These are phyloP conservation scores for Atrichornis clamosus DNA, from an alignment of 2,113 vertebrate species.

Conservation along the genomic window DNA sequence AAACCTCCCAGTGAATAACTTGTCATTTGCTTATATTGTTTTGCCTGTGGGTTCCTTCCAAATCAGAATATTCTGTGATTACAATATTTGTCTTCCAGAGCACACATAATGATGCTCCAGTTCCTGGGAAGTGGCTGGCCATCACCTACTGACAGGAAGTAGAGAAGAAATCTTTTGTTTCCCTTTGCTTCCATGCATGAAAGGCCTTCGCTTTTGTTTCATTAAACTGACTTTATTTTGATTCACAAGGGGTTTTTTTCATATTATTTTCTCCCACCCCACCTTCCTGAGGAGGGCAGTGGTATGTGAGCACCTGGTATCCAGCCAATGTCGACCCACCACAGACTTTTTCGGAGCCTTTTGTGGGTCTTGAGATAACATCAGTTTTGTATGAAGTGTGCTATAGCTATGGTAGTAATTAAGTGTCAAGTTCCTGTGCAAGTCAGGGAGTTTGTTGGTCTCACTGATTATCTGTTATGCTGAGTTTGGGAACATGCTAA, in stretches of 20 bases:
- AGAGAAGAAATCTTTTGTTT: not conserved
- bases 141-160: not conserved
- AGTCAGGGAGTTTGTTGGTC: not conserved
- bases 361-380: not conserved
- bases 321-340: not conserved
- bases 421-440: not conserved
- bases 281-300: not conserved
- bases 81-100: not conserved
- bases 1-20: not conserved
- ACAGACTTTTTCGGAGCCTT: not conserved
- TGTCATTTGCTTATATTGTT: not conserved
- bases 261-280: fast-evolving
- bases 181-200: not conserved
- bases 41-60: not conserved
- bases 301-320: not conserved
- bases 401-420: not conserved
- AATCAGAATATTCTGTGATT: not conserved
- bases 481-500: not conserved
- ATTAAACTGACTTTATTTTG: not conserved
- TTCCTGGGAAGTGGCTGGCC: not conserved
- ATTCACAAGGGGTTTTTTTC: not conserved
- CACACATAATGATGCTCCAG: not conserved
- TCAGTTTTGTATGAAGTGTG: not conserved
- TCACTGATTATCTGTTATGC: not conserved
- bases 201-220: not conserved